A percentile compares a stretch with the other conserved stretches of the same genome.
Evolutionary conservation across 2,888 invertebrate genomes (phyloP).

Genomic region (Cryptophagus acutangulus): DNA sequence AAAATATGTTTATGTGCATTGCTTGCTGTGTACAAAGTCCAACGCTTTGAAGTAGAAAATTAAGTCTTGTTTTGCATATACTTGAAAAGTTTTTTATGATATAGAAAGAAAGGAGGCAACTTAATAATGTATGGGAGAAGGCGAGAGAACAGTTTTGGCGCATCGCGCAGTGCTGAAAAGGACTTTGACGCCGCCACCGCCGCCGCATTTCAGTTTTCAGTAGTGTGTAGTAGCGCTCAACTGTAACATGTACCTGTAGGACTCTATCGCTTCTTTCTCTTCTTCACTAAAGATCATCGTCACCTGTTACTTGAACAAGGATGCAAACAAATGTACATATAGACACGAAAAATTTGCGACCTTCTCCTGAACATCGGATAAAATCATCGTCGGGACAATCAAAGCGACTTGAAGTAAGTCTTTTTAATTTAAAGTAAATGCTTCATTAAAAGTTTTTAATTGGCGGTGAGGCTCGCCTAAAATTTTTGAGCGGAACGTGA

Average conservation of each 20-base stretch:
- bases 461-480: neutral
- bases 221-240: constrained; percentile 16
- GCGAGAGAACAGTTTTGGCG: too few relatives aligned
- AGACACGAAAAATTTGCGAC: constrained; percentile 62
- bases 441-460: neutral
- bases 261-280: neutral
- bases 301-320: too few relatives aligned
- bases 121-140: too few relatives aligned
- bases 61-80: too few relatives aligned
- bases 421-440: neutral
- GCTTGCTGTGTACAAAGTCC: too few relatives aligned
- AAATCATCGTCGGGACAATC: constrained; percentile 47
- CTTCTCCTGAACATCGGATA: constrained; percentile 59
- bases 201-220: constrained; percentile 17
- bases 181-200: too few relatives aligned
- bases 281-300: too few relatives aligned
- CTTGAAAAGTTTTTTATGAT: too few relatives aligned
- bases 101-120: too few relatives aligned
- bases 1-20: too few relatives aligned
- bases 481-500: neutral
- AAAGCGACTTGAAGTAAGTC: constrained; percentile 53
- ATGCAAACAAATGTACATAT: constrained; percentile 77
- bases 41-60: too few relatives aligned
- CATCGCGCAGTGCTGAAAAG: too few relatives aligned
- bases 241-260: neutral